Evolutionary conservation across 2,797 vertebrate genomes (phyloP).

Genomic region (Pangasius sanitwongsei): DNA sequence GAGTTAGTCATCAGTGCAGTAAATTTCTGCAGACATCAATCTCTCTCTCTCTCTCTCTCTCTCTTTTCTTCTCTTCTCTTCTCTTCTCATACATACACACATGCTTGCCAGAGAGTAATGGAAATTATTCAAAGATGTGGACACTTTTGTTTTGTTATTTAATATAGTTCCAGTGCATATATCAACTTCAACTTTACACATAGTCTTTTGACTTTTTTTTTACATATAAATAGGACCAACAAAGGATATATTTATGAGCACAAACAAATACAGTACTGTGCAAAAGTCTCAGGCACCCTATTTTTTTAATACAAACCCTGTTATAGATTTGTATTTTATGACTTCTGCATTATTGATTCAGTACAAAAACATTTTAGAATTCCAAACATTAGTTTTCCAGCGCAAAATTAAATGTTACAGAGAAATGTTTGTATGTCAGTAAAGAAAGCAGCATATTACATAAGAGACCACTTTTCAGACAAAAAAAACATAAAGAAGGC

Average conservation of each 20-base stretch:
- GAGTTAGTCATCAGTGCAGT: conserved; percentile 42
- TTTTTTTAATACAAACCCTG: too few species aligned
- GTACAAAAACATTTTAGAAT: too few species aligned
- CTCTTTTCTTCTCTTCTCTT: not conserved
- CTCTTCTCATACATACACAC: not conserved
- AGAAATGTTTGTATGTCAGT: too few species aligned
- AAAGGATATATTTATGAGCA: not conserved
- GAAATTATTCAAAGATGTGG: conserved; percentile 13
- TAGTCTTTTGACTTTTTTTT: not conserved
- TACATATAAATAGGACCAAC: not conserved
- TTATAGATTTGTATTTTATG: too few species aligned
- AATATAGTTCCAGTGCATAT: not conserved
- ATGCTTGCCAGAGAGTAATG: conserved; percentile 5
- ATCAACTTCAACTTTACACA: not conserved
- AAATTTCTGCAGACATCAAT: conserved; percentile 50
- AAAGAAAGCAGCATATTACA: too few species aligned
- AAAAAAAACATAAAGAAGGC: too few species aligned
- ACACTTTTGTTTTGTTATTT: conserved; percentile 6
- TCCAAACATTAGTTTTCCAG: too few species aligned
- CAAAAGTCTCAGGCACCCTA: too few species aligned
- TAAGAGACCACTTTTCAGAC: too few species aligned
- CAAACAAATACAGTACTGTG: not conserved
- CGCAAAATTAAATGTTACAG: too few species aligned
- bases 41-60: conserved; percentile 22
- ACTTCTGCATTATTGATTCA: too few species aligned